phyloP scores from a whole-genome alignment of 2,113 vertebrate genomes.

The Promerops cafer region DNA sequence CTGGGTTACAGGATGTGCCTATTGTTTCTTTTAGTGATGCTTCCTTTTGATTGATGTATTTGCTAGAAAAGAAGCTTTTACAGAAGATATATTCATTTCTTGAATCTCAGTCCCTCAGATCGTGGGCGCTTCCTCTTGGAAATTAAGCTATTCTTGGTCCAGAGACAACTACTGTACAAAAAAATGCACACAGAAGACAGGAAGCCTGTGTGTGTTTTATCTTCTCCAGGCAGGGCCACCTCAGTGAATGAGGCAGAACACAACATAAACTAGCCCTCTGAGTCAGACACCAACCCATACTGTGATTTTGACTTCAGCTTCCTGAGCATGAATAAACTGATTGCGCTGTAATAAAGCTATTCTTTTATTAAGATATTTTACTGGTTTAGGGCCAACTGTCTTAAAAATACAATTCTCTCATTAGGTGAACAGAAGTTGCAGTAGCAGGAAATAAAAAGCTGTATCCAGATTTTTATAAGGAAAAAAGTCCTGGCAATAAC shows the following conservation, averaged over 20 bases:
- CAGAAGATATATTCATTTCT: neutral
- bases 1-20: neutral
- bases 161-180: constrained; percentile 60
- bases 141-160: constrained; percentile 45
- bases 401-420: constrained; percentile 29
- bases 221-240: constrained; percentile 46
- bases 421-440: constrained; percentile 35
- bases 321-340: constrained; percentile 54
- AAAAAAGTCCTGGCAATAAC: neutral
- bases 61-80: neutral
- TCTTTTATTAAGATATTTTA: constrained; percentile 11
- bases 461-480: constrained; percentile 14
- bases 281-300: constrained; percentile 41
- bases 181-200: constrained; percentile 37
- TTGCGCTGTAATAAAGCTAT: constrained; percentile 27
- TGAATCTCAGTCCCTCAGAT: constrained; percentile 20
- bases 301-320: constrained; percentile 54
- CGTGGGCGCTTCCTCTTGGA: constrained; percentile 54
- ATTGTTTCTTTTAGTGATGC: neutral
- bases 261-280: constrained; percentile 34
- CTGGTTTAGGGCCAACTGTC: constrained; percentile 6
- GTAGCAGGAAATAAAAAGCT: constrained; percentile 21
- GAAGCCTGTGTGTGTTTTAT: constrained; percentile 59
- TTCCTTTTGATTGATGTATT: constrained; percentile 18
- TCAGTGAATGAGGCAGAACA: constrained; percentile 43